A percentile compares a stretch with the other conserved stretches of the same genome.
These are phyloP conservation scores for Melolontha melolontha DNA, from an alignment of 2,888 invertebrate species.

Conservation along the genomic window DNA sequence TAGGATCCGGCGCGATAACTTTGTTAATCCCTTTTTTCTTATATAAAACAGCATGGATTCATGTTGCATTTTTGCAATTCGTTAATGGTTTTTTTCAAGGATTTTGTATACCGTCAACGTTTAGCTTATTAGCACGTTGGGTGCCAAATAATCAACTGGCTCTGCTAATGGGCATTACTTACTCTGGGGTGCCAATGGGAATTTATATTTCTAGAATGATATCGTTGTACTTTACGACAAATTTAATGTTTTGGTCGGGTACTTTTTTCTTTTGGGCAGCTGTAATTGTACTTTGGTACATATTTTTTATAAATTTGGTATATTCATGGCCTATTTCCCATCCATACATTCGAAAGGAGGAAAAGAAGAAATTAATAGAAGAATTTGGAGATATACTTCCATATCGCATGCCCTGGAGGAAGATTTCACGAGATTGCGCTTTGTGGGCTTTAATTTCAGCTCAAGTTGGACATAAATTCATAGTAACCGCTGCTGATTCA, in stretches of 20 bases:
- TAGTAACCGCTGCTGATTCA: too few species aligned
- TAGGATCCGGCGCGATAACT: conserved; percentile 2
- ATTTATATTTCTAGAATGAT: neutral
- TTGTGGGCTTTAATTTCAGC: conserved; percentile 26
- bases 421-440: conserved; percentile 14
- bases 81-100: conserved; percentile 22
- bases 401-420: conserved; percentile 24
- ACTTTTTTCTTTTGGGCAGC: conserved; percentile 11
- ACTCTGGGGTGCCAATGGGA: neutral
- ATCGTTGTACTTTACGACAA: conserved; percentile 8
- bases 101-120: conserved; percentile 6
- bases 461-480: neutral
- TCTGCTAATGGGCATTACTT: neutral
- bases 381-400: conserved; percentile 10
- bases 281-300: conserved; percentile 1
- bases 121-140: conserved; percentile 32
- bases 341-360: conserved; percentile 23
- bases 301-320: neutral
- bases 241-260: conserved; percentile 3
- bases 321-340: conserved; percentile 24
- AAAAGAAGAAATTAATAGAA: neutral
- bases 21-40: conserved; percentile 5
- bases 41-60: neutral
- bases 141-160: conserved; percentile 6
- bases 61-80: conserved; percentile 2